phyloP scores from a whole-genome alignment of 64 coral and sea anemone genomes.

The Dendrophyllia cribrosa region DNA sequence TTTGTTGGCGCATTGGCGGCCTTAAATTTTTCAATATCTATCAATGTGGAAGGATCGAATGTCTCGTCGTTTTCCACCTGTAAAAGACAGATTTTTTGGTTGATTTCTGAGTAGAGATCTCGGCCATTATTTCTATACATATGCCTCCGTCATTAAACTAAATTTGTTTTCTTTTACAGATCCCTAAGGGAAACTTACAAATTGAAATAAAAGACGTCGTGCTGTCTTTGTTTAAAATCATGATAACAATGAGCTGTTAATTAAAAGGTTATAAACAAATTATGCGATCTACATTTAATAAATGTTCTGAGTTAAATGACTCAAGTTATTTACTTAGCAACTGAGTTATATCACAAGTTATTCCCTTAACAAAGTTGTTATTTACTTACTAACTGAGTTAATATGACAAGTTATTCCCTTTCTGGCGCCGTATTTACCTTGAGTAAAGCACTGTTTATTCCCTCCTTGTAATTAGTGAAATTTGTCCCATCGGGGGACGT shows the following conservation, averaged over 20 bases:
- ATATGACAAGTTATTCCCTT: background rate
- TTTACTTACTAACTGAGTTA: background rate
- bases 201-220: too few species aligned
- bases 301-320: too few species aligned
- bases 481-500: slow-evolving; percentile 16
- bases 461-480: background rate
- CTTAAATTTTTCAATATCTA: slow-evolving; percentile 92
- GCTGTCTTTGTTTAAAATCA: too few species aligned
- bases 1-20: slow-evolving; percentile 73
- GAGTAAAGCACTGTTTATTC: background rate
- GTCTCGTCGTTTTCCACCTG: slow-evolving; percentile 64
- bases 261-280: too few species aligned
- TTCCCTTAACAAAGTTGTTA: background rate
- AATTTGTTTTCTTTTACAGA: too few species aligned
- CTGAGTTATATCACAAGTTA: background rate
- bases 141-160: too few species aligned
- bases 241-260: too few species aligned
- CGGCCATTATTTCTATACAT: too few species aligned
- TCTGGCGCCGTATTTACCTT: slow-evolving; percentile 8
- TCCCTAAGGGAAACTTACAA: too few species aligned
- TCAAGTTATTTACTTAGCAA: background rate
- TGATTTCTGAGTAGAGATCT: background rate
- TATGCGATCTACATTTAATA: too few species aligned
- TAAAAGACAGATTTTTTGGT: background rate
- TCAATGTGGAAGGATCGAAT: slow-evolving; percentile 76